Conservation (phyloP, 2,797 vertebrate species). For the Labroides dimidiatus region DNA sequence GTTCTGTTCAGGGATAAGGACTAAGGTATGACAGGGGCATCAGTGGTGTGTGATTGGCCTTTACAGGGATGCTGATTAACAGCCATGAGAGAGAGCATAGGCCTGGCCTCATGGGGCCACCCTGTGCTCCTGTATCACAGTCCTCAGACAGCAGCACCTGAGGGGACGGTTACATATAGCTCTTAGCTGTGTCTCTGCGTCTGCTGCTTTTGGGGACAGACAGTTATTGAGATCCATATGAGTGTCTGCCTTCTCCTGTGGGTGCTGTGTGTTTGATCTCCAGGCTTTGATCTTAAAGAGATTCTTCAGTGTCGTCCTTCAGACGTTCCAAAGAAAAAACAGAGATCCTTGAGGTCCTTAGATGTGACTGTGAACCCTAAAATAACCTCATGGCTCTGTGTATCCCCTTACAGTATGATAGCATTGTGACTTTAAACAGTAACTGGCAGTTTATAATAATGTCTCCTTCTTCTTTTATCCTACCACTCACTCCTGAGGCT, state of each 20-base stretch:
- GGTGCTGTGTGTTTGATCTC: constrained; percentile 66
- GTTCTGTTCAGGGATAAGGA: constrained; percentile 33
- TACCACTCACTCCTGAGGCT: constrained; percentile 17
- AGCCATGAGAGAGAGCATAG: constrained; percentile 53
- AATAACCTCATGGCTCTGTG: constrained; percentile 60
- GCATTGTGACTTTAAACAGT: constrained; percentile 58
- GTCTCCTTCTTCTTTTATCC: constrained; percentile 46
- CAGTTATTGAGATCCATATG: constrained; percentile 62
- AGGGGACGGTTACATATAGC: constrained; percentile 13
- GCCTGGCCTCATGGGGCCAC: constrained; percentile 8
- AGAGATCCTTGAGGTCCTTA: constrained; percentile 61
- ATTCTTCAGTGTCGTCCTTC: constrained; percentile 71
- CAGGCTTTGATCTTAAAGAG: constrained; percentile 73
- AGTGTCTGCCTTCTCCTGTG: constrained; percentile 34
- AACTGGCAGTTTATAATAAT: constrained; percentile 63
- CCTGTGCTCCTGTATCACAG: constrained; percentile 9
- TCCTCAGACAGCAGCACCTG: constrained; percentile 20
- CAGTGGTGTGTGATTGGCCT: constrained; percentile 55
- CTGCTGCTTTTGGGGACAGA: constrained; percentile 33
- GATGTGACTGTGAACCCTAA: constrained; percentile 70
- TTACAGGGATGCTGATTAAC: constrained; percentile 72
- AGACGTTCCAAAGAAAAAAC: constrained; percentile 66
- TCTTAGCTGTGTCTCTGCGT: constrained; percentile 27
- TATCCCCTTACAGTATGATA: constrained; percentile 72
- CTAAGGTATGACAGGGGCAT: constrained; percentile 47